Percentiles rank a stretch among this genome's conserved stretches.
Evolutionary conservation across 1,140 invertebrate species (phyloP).

Genomic region (Manduca sexta): DNA sequence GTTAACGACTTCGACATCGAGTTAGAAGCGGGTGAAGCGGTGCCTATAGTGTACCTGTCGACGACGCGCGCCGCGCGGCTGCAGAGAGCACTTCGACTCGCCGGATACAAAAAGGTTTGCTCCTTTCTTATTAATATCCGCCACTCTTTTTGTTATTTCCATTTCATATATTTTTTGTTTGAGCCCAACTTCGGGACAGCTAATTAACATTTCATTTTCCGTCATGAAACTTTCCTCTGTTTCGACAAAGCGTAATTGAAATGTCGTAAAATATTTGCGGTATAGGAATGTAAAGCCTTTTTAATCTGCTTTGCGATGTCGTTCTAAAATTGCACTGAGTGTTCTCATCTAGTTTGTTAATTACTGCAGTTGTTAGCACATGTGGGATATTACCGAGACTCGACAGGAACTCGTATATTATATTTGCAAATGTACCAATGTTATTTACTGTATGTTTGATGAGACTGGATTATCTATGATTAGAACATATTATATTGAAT

Average conservation of each 20-base stretch:
- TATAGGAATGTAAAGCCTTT: slow-evolving; percentile 7
- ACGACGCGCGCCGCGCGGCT: slow-evolving; percentile 50
- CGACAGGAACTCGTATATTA: neutral
- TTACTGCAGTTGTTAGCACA: slow-evolving; percentile 11
- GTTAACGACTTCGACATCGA: slow-evolving; percentile 63
- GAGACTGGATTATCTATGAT: neutral
- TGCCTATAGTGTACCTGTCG: slow-evolving; percentile 61
- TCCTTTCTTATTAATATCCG: slow-evolving; percentile 11
- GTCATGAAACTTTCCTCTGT: slow-evolving; percentile 6
- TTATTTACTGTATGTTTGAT: neutral
- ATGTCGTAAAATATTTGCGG: slow-evolving; percentile 13
- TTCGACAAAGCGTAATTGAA: slow-evolving; percentile 17
- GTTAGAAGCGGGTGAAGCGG: slow-evolving; percentile 49
- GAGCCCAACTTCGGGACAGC: slow-evolving; percentile 22
- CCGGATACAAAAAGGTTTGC: slow-evolving; percentile 60
- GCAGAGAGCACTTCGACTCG: slow-evolving; percentile 48
- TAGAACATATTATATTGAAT: neutral
- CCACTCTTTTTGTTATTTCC: slow-evolving; percentile 10
- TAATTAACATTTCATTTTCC: slow-evolving; percentile 18
- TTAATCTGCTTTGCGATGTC: slow-evolving; percentile 9
- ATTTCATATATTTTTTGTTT: slow-evolving; percentile 13
- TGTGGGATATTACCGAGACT: neutral
- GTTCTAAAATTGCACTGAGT: slow-evolving; percentile 2
- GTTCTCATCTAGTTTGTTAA: slow-evolving; percentile 13
- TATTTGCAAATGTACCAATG: neutral